phyloP scores from a whole-genome alignment of 2,888 invertebrate genomes.

The Lithophane ornitopus region DNA sequence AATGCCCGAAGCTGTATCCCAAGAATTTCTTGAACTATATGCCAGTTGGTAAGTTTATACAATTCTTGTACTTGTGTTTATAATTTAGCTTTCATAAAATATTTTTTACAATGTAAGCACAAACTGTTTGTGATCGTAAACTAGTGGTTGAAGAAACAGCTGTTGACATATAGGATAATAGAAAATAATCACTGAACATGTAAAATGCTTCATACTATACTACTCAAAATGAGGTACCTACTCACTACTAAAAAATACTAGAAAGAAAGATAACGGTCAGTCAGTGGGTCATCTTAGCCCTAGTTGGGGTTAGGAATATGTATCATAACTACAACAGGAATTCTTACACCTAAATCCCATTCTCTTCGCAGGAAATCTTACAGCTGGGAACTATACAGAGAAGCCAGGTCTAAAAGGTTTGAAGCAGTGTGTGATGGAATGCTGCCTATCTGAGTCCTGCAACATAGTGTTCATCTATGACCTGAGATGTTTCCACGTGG shows the following conservation, averaged over 20 bases:
- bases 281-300: too few relatives aligned
- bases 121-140: neutral
- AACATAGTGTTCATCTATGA: slow-evolving; percentile 95
- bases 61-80: slow-evolving; percentile 3
- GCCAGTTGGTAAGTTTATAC: slow-evolving; percentile 87
- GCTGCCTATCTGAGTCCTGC: slow-evolving; percentile 92
- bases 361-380: slow-evolving; percentile 83
- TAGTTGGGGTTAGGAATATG: neutral
- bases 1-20: slow-evolving; percentile 90
- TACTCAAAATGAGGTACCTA: neutral
- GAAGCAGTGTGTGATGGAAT: slow-evolving; percentile 92
- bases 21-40: slow-evolving; percentile 90
- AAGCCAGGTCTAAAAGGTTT: slow-evolving; percentile 88
- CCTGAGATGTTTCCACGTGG: slow-evolving; percentile 94
- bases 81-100: neutral
- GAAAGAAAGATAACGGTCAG: too few relatives aligned
- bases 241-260: too few relatives aligned
- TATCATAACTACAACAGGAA: neutral
- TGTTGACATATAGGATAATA: slow-evolving; percentile 13
- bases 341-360: neutral
- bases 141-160: slow-evolving; percentile 26
- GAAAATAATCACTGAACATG: neutral
- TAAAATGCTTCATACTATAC: neutral
- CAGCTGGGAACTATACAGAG: slow-evolving; percentile 91
- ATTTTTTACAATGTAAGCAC: neutral